Conservation (phyloP, 2,888 invertebrate species). For the Parnassius orleans region DNA sequence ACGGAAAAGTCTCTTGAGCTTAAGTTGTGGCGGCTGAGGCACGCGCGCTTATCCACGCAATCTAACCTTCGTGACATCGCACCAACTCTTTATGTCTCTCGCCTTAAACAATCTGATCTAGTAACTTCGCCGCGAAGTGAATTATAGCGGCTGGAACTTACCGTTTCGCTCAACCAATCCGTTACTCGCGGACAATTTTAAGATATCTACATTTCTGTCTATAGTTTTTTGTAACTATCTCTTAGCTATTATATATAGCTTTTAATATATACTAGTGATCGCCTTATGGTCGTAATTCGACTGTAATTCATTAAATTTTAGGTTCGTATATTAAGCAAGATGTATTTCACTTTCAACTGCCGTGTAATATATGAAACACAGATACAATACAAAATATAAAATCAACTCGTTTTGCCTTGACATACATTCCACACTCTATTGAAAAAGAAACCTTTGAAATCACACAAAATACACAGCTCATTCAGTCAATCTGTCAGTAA, state of each 20-base stretch:
- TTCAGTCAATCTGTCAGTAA: too few relatives aligned
- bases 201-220: conserved; percentile 22
- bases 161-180: conserved; percentile 46
- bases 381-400: background rate
- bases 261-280: too few relatives aligned
- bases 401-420: too few relatives aligned
- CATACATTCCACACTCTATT: too few relatives aligned
- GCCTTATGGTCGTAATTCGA: too few relatives aligned
- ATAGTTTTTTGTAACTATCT: background rate
- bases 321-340: too few relatives aligned
- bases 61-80: conserved; percentile 56
- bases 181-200: conserved; percentile 48
- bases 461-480: too few relatives aligned
- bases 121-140: conserved; percentile 53
- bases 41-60: conserved; percentile 58
- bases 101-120: conserved; percentile 59
- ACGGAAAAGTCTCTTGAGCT: conserved; percentile 41
- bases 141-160: conserved; percentile 59
- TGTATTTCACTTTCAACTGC: too few relatives aligned
- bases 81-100: conserved; percentile 51
- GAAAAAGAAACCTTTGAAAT: too few relatives aligned
- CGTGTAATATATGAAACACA: background rate
- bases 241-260: background rate
- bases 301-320: too few relatives aligned
- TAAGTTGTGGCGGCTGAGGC: conserved; percentile 46